These are phyloP conservation scores for Dorcus hopei DNA, from an alignment of 2,888 invertebrate genomes.

Conservation along the genomic window DNA sequence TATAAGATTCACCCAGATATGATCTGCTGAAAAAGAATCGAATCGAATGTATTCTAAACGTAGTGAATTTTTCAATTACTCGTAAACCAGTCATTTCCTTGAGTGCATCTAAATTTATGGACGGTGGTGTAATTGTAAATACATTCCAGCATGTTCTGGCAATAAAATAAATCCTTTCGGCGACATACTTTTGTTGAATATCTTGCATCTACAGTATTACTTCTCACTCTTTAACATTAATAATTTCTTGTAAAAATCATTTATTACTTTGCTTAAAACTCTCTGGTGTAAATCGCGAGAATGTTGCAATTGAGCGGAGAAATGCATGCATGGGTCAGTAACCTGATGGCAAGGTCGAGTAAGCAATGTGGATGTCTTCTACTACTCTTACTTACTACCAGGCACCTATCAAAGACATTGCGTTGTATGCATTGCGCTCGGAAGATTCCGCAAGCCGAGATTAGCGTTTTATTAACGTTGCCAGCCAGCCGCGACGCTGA, in stretches of 20 bases:
- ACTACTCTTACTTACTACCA: neutral
- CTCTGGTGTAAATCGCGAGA: neutral
- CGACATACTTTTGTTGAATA: neutral
- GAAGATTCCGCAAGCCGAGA: neutral
- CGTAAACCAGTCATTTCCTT: too few species aligned
- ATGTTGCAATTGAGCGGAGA: neutral
- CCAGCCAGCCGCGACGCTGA: neutral
- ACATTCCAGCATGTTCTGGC: too few species aligned
- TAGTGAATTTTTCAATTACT: too few species aligned
- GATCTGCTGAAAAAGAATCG: too few species aligned
- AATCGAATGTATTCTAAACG: too few species aligned
- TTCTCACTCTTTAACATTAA: too few species aligned
- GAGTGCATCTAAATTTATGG: too few species aligned
- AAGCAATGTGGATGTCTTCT: conserved; percentile 5
- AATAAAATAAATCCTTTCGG: too few species aligned
- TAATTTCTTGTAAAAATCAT: neutral
- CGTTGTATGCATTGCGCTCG: neutral
- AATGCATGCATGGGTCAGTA: conserved; percentile 10
- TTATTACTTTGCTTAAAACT: conserved; percentile 1
- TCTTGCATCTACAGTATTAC: too few species aligned
- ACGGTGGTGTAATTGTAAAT: too few species aligned
- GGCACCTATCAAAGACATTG: too few species aligned
- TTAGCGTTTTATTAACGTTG: neutral
- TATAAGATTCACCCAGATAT: too few species aligned
- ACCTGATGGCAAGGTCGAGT: conserved; percentile 15